Base-by-base conservation (phyloP, 1,140 invertebrate genomes). In the Achatina immaculata region DNA sequence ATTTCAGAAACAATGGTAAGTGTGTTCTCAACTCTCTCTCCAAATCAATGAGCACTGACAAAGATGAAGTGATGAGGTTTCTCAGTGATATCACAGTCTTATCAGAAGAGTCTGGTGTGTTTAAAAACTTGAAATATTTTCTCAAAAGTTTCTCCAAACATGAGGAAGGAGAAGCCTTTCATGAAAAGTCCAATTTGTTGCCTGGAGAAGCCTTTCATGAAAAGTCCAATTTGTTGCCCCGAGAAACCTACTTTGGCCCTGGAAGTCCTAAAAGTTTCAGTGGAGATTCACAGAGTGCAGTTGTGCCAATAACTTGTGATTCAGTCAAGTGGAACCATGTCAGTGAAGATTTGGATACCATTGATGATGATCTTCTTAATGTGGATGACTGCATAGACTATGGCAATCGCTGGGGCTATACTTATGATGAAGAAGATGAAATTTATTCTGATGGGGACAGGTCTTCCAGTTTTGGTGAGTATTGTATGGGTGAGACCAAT, bases 141-240 rank as follows among this genome's bases (percentile, higher is more conserved):
- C 48, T 80, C 28, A 42, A 68, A 36, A 58, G 78, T 24, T 80
- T 80, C 28, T 80, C 66, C 7, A 80, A 40, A 80, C 45, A 71
- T 34, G 78, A 80, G 11, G 36, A 48, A 36, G 45, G 3, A 6
- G 65, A 68, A 28, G 43, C 14, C 0, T 38, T 24, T 4, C 76
- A 78, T 28, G 76, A 80, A 28, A 69, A 51, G 36, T 72, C 78
- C 24, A 80, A 66, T n/a, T 24, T 72, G 7, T 58, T 80, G 21
- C 78, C 78, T 42, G 72, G 69, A 48, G 78, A 80, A 80, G 72
- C 78, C 24, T 80, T n/a, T n/a, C n/a, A n/a, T n/a, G 76, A 80
- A 28, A 69, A 51, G 36, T 72, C 78, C 24, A 80, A 66, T n/a
- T 24, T 72, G 7, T 58, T 80, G 21, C 78, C 78, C 43, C 71